Conservation (phyloP, 2,888 invertebrate species). For the Drosophila anomalata region DNA sequence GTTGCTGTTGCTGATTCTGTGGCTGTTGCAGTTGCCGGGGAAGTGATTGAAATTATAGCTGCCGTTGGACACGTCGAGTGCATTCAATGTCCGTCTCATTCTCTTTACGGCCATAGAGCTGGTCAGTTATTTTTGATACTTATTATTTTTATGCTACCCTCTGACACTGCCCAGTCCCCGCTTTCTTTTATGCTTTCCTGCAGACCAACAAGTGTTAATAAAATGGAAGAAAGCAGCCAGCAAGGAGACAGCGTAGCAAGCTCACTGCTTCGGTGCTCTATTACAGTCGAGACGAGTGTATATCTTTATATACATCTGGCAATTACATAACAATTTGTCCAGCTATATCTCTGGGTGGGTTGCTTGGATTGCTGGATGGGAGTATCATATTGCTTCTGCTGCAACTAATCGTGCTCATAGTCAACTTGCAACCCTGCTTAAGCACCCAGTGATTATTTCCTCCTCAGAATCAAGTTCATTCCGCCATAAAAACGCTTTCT, state of each 20-base stretch:
- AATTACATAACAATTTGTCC: conserved; percentile 48
- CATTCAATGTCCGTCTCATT: conserved; percentile 53
- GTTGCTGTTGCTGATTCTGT: conserved; percentile 20
- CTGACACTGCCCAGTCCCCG: not conserved
- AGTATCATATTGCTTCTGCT: conserved; percentile 14
- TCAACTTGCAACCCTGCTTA: conserved; percentile 10
- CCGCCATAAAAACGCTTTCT: conserved; percentile 6
- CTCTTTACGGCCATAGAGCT: conserved; percentile 49
- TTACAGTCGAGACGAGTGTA: conserved; percentile 10
- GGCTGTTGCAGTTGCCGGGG: conserved; percentile 28
- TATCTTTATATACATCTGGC: conserved; percentile 29
- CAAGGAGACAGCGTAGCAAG: conserved; percentile 3
- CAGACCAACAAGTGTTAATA: conserved; percentile 47
- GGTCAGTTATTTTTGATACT: conserved; percentile 55
- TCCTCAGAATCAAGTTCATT: conserved; percentile 22
- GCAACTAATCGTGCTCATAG: conserved; percentile 35
- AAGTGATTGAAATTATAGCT: conserved; percentile 62
- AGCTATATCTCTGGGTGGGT: conserved; percentile 13
- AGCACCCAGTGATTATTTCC: conserved; percentile 19
- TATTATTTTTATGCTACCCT: conserved; percentile 55
- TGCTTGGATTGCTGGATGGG: not conserved
- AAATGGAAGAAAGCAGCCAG: conserved; percentile 24
- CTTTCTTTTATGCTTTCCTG: not conserved
- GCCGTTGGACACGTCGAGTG: conserved; percentile 54
- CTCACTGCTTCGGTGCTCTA: conserved; percentile 18